phyloP scores from a whole-genome alignment of 1,140 invertebrate genomes.

The Apocrypta bakeri region DNA sequence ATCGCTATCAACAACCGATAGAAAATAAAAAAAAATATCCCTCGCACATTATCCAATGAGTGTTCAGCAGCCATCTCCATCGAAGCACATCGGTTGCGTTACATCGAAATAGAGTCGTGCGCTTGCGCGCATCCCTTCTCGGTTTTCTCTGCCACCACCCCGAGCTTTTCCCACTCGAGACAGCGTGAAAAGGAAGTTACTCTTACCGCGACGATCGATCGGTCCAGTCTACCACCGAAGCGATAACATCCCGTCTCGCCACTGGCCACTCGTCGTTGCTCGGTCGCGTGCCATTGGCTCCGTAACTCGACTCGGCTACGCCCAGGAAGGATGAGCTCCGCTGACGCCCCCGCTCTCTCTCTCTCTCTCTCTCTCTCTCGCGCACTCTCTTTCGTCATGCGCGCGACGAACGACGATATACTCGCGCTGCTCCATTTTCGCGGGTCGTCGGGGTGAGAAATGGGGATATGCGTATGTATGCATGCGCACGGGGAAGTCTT shows the following conservation, averaged over 20 bases:
- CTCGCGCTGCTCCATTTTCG: slow-evolving; percentile 44
- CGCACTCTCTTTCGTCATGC: no score
- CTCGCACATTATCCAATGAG: background rate
- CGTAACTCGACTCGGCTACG: slow-evolving; percentile 60
- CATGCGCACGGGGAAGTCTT: background rate
- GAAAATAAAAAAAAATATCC: background rate
- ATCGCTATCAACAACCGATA: no score
- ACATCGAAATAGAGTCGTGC: background rate
- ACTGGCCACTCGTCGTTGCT: slow-evolving; percentile 28
- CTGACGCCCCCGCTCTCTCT: slow-evolving; percentile 47
- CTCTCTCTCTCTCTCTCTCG: no score
- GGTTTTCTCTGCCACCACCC: background rate
- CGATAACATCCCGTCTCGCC: slow-evolving; percentile 42
- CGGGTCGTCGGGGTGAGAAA: no score
- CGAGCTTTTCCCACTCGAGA: background rate
- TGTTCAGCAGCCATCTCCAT: slow-evolving; percentile 3
- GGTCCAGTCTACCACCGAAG: slow-evolving; percentile 16
- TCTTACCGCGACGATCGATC: slow-evolving; percentile 31
- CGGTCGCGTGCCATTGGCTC: slow-evolving; percentile 59
- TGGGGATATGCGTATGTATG: no score
- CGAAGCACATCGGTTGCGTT: background rate
- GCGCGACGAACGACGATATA: background rate
- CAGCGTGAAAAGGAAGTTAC: background rate
- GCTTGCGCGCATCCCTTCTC: background rate
- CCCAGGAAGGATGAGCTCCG: slow-evolving; percentile 73